Evolutionary conservation across 2,888 invertebrate species (phyloP).

Genomic region (Philereme transversata): DNA sequence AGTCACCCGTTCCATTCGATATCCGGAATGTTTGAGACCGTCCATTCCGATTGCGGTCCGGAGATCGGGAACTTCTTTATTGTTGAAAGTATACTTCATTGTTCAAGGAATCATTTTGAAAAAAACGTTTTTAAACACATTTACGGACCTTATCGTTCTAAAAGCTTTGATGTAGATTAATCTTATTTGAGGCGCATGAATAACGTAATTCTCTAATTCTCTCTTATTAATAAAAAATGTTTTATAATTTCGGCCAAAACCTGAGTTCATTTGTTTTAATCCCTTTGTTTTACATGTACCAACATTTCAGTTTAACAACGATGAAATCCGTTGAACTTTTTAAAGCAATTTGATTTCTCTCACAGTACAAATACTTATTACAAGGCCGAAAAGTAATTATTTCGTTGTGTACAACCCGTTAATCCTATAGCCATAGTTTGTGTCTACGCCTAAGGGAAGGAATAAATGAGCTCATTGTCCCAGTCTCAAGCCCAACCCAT

Average conservation of each 20-base stretch:
- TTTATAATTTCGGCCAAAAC: neutral
- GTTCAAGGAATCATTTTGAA: conserved; percentile 15
- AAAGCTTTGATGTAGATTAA: conserved; percentile 5
- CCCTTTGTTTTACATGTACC: neutral
- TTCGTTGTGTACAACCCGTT: conserved; percentile 65
- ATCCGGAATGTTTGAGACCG: conserved; percentile 46
- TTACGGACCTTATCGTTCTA: neutral
- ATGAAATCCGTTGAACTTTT: conserved; percentile 21
- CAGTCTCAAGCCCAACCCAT: conserved; percentile 64
- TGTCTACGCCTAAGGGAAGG: conserved; percentile 70
- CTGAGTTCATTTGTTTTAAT: neutral
- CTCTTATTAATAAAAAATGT: neutral
- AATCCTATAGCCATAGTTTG: conserved; percentile 65
- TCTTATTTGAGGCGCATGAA: neutral
- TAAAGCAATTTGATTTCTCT: conserved; percentile 33
- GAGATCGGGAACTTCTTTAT: conserved; percentile 28
- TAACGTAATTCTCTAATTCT: too few relatives aligned
- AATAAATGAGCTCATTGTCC: conserved; percentile 76
- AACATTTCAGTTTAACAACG: conserved; percentile 10
- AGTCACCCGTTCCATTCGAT: conserved; percentile 56
- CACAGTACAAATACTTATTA: conserved; percentile 40
- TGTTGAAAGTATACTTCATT: conserved; percentile 31
- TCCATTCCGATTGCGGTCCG: conserved; percentile 30
- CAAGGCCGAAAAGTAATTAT: conserved; percentile 61
- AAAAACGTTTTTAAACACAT: conserved; percentile 14